phyloP scores from a whole-genome alignment of 1,140 invertebrate species.

The Lamellibrachia luymesi region DNA sequence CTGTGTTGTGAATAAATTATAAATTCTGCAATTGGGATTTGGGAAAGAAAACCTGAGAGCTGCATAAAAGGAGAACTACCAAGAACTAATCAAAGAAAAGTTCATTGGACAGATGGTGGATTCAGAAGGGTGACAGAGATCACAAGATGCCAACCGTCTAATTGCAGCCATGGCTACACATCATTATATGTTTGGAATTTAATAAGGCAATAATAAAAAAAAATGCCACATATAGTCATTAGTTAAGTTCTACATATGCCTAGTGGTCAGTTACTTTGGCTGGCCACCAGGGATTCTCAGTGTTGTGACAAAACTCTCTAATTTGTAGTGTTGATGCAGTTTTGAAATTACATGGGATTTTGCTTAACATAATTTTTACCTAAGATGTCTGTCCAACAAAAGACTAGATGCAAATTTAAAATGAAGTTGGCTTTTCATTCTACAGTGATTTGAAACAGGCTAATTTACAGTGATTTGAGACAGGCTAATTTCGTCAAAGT shows the following conservation, averaged over 20 bases:
- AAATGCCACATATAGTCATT: background rate
- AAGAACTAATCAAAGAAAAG: too few species aligned
- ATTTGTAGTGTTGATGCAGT: background rate
- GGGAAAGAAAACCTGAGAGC: too few species aligned
- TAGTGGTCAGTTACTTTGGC: background rate
- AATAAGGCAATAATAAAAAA: too few species aligned
- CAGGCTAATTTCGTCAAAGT: background rate
- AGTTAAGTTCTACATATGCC: background rate
- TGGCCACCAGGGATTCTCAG: background rate
- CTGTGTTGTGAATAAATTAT: background rate
- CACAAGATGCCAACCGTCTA: too few species aligned
- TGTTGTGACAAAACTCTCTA: background rate
- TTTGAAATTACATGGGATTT: background rate
- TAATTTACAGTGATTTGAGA: background rate
- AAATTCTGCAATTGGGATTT: background rate
- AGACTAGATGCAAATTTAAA: background rate
- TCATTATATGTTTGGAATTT: too few species aligned
- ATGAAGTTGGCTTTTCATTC: background rate
- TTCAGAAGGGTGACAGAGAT: too few species aligned
- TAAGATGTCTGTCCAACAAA: background rate
- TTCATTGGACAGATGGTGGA: too few species aligned
- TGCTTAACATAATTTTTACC: background rate
- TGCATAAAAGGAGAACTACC: too few species aligned
- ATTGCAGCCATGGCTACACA: too few species aligned
- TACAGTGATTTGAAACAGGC: background rate